Evolutionary conservation across 2,113 vertebrate genomes (phyloP), one percentile per base, ranked within the genome.

Genomic region (Cichladusa arquata): DNA sequence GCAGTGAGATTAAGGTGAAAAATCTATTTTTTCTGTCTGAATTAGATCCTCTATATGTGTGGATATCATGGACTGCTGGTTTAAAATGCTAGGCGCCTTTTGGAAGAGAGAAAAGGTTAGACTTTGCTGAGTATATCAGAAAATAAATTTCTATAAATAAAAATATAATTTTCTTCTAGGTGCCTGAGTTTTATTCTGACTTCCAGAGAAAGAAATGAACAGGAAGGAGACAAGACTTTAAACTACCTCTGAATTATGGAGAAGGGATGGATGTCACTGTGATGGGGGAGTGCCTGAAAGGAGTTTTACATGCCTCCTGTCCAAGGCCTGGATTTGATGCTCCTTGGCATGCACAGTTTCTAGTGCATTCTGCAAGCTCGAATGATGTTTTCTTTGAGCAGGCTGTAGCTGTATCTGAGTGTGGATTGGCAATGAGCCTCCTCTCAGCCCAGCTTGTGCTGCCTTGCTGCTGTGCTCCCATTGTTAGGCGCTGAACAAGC

Each of bases 401-500:
- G 16, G 9, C 19, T 50, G 19, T 20, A 34, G 47, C 26, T 62
- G 0, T 61, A 12, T 17, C 28, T 23, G 9, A 19, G 19, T 8
- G 12, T 31, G 7, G 12, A 5, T 13, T 8, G 67, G 19, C 16
- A 88, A 23, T 0, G 2, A 91, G 17, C 20, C 28, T 69, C 57
- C 19, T 5, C 1, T 1, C 11, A 47, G 36, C n/a, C 19, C 15
- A 36, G 50, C 23, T 28, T 31, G 1, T 51, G 38, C 38, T 38
- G 38, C 38, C 38, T 38, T 38, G 38, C 9, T 38, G 38, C 38
- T 38, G 38, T 38, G 7, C 50, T 48, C 2, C 2, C 0, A 3
- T 2, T 29, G 26, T 14, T 2, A 0, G 20, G 9, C 15, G 3
- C 31, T 5, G 51, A 29, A 5, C 5, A 11, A 36, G 40, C 6